Conservation (phyloP, 2,888 invertebrate genomes). For the Rhingia rostrata region DNA sequence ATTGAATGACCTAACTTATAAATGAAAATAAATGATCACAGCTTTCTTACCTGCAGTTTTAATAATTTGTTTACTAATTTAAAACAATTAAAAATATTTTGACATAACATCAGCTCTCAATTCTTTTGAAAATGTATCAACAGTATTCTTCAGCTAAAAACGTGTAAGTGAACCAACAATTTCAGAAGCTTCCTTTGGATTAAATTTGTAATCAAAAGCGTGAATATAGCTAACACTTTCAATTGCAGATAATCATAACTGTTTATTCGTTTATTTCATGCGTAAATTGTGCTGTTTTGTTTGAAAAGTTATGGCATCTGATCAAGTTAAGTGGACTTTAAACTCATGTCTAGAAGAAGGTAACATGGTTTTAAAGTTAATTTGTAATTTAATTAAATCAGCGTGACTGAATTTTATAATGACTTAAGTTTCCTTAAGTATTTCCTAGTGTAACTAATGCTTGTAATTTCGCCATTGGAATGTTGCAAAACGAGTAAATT, state of each 20-base stretch:
- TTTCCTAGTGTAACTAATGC: not conserved
- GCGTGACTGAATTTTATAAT: not conserved
- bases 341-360: not conserved
- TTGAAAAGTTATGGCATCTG: not conserved
- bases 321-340: not conserved
- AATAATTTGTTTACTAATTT: no score
- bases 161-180: not conserved
- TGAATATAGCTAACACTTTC: not conserved
- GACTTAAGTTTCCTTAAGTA: not conserved
- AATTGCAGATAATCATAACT: not conserved
- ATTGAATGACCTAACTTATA: no score
- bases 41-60: no score
- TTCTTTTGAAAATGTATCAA: no score
- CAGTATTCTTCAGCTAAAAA: no score
- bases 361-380: not conserved
- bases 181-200: not conserved
- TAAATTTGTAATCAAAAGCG: slow-evolving; percentile 1
- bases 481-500: not conserved
- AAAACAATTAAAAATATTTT: no score
- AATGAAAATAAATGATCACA: no score
- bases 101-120: no score
- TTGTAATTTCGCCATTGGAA: not conserved
- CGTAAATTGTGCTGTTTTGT: not conserved
- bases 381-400: not conserved
- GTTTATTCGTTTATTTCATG: not conserved